Conservation (phyloP, 2,797 vertebrate species). For the Aldrovandia affinis region DNA sequence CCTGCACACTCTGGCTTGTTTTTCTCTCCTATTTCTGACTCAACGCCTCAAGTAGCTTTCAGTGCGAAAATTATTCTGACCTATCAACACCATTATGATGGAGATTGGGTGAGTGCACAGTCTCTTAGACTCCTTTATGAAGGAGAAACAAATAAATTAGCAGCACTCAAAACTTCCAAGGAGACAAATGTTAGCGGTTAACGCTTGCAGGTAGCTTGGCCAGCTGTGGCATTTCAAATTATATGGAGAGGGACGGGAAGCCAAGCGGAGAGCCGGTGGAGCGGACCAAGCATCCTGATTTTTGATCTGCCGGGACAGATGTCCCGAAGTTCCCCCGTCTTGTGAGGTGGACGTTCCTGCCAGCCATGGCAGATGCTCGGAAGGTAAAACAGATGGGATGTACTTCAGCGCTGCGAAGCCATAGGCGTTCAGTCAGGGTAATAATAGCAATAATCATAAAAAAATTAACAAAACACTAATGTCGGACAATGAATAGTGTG, state of each 20-base stretch:
- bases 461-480: conserved; percentile 47
- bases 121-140: conserved; percentile 54
- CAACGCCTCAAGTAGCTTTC: conserved; percentile 47
- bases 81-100: conserved; percentile 73
- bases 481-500: conserved; percentile 22
- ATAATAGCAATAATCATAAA: conserved; percentile 68
- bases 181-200: conserved; percentile 47
- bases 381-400: conserved; percentile 82
- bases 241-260: conserved; percentile 70
- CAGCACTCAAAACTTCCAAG: conserved; percentile 66
- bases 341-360: conserved; percentile 74
- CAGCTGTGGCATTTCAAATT: conserved; percentile 77
- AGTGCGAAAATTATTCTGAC: conserved; percentile 78
- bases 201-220: conserved; percentile 69
- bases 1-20: conserved; percentile 18
- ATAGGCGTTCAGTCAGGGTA: conserved; percentile 60
- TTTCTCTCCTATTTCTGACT: conserved; percentile 18
- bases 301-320: conserved; percentile 81
- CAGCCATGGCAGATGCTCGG: conserved; percentile 79
- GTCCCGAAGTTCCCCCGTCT: conserved; percentile 73
- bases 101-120: conserved; percentile 64
- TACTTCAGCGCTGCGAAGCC: conserved; percentile 55
- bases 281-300: conserved; percentile 72
- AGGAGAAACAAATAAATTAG: conserved; percentile 58
- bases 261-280: conserved; percentile 72